These are phyloP conservation scores for Troides helena DNA, from an alignment of 2,888 invertebrate genomes.

Conservation along the genomic window DNA sequence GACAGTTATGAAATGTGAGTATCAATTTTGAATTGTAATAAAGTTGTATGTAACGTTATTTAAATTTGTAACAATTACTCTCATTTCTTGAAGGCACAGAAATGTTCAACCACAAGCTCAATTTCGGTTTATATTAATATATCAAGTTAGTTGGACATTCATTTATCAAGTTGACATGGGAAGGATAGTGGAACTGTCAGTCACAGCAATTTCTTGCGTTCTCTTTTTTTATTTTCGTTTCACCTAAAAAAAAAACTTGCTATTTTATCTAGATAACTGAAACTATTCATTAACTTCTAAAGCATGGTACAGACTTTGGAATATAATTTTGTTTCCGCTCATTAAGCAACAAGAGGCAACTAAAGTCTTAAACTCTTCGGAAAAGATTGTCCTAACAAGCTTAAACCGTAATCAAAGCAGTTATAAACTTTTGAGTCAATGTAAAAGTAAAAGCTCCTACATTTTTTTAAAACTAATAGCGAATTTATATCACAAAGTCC, in stretches of 20 bases:
- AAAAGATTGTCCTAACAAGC: too few relatives aligned
- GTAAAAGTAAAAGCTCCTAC: too few relatives aligned
- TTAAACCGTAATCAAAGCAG: too few relatives aligned
- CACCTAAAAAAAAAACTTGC: background rate
- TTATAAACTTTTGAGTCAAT: too few relatives aligned
- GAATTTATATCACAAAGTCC: too few relatives aligned
- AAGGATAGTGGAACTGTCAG: conserved; percentile 12
- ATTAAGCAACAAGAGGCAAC: background rate
- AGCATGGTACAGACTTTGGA: too few relatives aligned
- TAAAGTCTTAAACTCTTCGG: background rate
- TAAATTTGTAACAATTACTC: background rate
- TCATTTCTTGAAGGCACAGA: background rate
- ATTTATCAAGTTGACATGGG: conserved; percentile 20
- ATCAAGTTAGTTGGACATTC: conserved; percentile 21
- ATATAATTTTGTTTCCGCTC: background rate
- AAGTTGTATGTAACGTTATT: background rate
- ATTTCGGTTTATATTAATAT: conserved; percentile 18
- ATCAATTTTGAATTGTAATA: background rate
- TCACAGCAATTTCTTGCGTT: conserved; percentile 6
- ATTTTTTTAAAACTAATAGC: too few relatives aligned
- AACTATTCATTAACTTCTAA: background rate
- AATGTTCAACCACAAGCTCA: background rate
- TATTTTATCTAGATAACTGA: background rate
- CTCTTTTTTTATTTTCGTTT: background rate
- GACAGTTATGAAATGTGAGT: too few relatives aligned